Base-by-base conservation (phyloP, 2,113 vertebrate genomes). In the Calypte anna region DNA sequence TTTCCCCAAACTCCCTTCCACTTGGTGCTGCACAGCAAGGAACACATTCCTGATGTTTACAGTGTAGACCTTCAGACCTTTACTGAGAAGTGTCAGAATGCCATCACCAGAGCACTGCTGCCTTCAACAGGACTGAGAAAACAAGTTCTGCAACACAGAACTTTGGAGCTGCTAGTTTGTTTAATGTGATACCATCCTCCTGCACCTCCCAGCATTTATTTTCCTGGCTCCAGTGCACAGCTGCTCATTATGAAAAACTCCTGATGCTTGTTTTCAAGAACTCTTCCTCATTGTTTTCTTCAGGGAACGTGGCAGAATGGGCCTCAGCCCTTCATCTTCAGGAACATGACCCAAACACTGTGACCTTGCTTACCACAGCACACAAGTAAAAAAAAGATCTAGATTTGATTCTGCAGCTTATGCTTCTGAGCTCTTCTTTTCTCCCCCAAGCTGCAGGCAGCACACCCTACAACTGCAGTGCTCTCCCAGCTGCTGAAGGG, bases 121-220 rank as follows among this genome's bases (percentile, higher is more conserved):
- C 67, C 63, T 64, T 18, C 2, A 69, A 31, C 21, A 62, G 67
- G n/a, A 9, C 70, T 22, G 33, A 33, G 25, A 55, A 31, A 72
- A 62, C 63, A 64, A 76, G 40, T 36, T 61, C 54, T 18, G 27
- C 2, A 2, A n/a, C 28, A 59, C 24, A 57, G 66, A 79, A 28
- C 57, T 59, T 5, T 4, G 58, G 1, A 64, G 38, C 0, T 82
- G 67, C 67, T 82, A 12, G 4, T 84, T 16, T 88, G 31, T 51
- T 7, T 24, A 64, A 63, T 13, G 31, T 1, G 0, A n/a, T 0
- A 62, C 31, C 77, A 81, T 4, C 58, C 55, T 73, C 31, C 57
- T 59, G 33, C 33, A 59, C 33, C 22, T 73, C 68, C 44, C 53
- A 81, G 51, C 4, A 11, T 12, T 48, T 55, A 23, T 48, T 38